These are phyloP conservation scores for Eupithecia dodoneata DNA, from an alignment of 2,888 invertebrate species.

Conservation along the genomic window DNA sequence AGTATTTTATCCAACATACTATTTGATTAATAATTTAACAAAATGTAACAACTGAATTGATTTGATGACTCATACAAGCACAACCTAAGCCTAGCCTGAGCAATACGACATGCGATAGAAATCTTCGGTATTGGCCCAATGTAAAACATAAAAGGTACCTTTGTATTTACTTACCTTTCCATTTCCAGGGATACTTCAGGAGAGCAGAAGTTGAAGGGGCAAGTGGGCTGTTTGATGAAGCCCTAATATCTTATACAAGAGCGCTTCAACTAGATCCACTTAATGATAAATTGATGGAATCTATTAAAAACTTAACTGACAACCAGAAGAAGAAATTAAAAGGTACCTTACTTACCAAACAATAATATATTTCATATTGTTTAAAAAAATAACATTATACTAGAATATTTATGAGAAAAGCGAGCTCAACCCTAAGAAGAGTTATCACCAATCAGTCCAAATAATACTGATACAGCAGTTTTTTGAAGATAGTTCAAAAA, in stretches of 20 bases:
- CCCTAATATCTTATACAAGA: conserved; percentile 87
- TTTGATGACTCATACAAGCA: neutral
- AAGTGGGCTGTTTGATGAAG: conserved; percentile 87
- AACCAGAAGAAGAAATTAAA: conserved; percentile 84
- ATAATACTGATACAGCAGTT: too few relatives aligned
- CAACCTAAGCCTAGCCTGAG: neutral
- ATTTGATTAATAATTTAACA: neutral
- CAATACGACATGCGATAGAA: neutral
- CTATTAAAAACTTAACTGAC: conserved; percentile 84
- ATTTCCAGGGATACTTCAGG: conserved; percentile 87
- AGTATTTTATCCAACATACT: conserved; percentile 1
- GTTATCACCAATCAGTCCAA: too few relatives aligned
- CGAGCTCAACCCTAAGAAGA: too few relatives aligned
- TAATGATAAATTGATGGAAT: conserved; percentile 86
- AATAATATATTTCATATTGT: neutral
- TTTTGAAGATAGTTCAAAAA: too few relatives aligned
- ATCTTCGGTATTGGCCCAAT: neutral
- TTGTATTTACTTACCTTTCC: neutral
- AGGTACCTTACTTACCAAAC: conserved; percentile 70
- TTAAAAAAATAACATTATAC: too few relatives aligned
- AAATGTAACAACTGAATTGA: neutral
- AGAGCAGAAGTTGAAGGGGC: conserved; percentile 89
- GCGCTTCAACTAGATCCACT: conserved; percentile 87
- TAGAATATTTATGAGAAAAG: too few relatives aligned
- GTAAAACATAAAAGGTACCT: neutral